These are phyloP conservation scores for Sarcophaga bullata DNA, from an alignment of 1,140 invertebrate genomes.

Conservation along the genomic window DNA sequence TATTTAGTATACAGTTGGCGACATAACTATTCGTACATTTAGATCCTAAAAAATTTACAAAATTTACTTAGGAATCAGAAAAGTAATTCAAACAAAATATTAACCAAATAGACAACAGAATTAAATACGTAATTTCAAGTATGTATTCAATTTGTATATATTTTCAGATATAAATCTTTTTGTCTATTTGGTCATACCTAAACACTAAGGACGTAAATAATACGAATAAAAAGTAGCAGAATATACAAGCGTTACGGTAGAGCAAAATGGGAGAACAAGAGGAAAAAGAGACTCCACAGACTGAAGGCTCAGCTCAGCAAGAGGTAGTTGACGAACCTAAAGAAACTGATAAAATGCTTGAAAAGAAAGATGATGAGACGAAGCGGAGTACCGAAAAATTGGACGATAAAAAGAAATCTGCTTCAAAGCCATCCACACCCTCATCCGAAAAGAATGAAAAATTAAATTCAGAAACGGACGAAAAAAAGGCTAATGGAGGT, in stretches of 20 bases:
- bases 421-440: slow-evolving; percentile 56
- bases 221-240: background rate
- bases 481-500: slow-evolving; percentile 34
- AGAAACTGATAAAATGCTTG: slow-evolving; percentile 64
- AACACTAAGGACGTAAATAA: background rate
- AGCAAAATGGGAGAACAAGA: slow-evolving; percentile 60
- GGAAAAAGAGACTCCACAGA: slow-evolving; percentile 63
- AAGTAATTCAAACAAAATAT: no score
- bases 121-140: background rate
- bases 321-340: slow-evolving; percentile 61
- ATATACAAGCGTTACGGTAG: background rate
- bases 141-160: background rate
- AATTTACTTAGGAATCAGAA: no score
- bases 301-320: slow-evolving; percentile 53
- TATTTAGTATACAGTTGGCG: no score
- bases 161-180: background rate
- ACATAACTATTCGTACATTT: background rate
- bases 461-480: slow-evolving; percentile 27
- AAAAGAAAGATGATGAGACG: slow-evolving; percentile 57
- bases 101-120: background rate
- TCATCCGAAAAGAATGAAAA: slow-evolving; percentile 50
- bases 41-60: background rate
- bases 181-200: background rate
- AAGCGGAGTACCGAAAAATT: slow-evolving; percentile 48
- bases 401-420: slow-evolving; percentile 43